Percentiles rank a stretch among this genome's conserved stretches.
These are phyloP conservation scores for Helarctos malayanus DNA, from an alignment of 2,797 vertebrate genomes.

Conservation along the genomic window DNA sequence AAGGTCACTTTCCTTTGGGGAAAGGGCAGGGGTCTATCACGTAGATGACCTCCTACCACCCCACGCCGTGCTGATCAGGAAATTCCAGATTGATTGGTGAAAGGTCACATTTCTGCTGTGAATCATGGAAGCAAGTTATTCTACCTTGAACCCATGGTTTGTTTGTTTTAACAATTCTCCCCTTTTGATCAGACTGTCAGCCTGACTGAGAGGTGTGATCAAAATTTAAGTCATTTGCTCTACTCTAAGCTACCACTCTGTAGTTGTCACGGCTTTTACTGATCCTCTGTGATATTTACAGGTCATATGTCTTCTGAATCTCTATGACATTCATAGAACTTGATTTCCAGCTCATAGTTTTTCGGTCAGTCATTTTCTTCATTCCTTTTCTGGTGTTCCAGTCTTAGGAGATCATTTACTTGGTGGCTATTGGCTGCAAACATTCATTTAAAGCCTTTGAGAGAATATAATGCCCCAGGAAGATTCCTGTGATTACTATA, in stretches of 20 bases:
- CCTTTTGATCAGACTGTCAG: background rate
- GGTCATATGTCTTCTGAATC: background rate
- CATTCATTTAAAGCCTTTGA: background rate
- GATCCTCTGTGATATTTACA: no score
- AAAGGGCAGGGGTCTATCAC: background rate
- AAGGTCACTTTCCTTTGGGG: background rate
- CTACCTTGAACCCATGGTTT: background rate
- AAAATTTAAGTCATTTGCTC: background rate
- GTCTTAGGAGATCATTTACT: background rate
- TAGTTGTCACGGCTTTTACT: background rate
- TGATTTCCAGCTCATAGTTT: background rate
- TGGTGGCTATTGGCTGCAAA: background rate
- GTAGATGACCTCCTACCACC: background rate
- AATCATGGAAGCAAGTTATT: background rate
- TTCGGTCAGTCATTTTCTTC: background rate
- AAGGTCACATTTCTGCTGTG: background rate
- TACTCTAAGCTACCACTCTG: background rate
- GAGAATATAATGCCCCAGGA: background rate
- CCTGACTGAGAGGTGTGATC: background rate
- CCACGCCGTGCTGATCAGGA: background rate
- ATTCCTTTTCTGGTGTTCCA: background rate
- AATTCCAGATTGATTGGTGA: background rate
- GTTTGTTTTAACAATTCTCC: background rate
- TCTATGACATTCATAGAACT: background rate
- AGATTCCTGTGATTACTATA: background rate